Conservation (phyloP, 1,140 invertebrate species). For the Ceratosolen fusciceps region DNA sequence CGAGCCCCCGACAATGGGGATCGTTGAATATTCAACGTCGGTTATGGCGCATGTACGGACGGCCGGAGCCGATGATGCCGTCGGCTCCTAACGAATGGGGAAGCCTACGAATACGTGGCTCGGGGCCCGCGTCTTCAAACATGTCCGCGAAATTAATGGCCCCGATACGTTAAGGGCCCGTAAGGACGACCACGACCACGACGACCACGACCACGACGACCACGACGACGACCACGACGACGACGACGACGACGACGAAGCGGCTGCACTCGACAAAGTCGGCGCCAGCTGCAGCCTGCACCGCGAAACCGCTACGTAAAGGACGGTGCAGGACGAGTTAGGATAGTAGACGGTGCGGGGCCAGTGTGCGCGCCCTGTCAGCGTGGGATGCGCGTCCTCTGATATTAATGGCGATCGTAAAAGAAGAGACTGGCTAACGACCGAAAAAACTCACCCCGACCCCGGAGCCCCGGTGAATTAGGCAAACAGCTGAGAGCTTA, state of each 20-base stretch:
- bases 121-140: conserved; percentile 8
- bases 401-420: conserved; percentile 44
- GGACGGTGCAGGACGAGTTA: neutral
- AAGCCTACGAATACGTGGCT: neutral
- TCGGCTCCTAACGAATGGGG: neutral
- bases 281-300: no score
- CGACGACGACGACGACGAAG: no score
- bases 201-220: neutral
- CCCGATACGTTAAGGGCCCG: neutral
- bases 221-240: no score
- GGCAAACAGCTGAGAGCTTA: conserved; percentile 60
- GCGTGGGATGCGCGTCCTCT: conserved; percentile 1
- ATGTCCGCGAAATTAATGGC: conserved; percentile 44
- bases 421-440: conserved; percentile 50
- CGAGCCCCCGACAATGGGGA: neutral
- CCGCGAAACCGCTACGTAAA: no score
- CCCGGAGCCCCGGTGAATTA: conserved; percentile 51
- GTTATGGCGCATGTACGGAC: neutral
- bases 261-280: no score
- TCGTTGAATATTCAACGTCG: neutral
- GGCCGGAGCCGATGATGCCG: neutral
- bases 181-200: neutral
- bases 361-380: neutral
- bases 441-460: conserved; percentile 33
- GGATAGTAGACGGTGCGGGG: neutral